Evolutionary conservation across 2,113 vertebrate genomes (phyloP), one percentile per base, ranked within the genome.

Genomic region (Rhizomys pruinosus): DNA sequence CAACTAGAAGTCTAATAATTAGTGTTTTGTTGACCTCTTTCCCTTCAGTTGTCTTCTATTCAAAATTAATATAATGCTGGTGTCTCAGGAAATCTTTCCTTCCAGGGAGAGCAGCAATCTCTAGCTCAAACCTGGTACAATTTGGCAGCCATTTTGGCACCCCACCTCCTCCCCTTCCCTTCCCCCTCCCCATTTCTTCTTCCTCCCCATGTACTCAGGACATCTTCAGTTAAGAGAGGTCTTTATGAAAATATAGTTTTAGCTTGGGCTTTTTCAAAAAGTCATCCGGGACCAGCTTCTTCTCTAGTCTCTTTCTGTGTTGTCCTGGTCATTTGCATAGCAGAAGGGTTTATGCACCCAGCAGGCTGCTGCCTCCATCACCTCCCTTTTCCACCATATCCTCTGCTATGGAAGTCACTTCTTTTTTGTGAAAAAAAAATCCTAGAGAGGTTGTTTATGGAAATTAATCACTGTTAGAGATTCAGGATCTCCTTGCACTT

Each of bases 51-150:
- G 22, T 68, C 1, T 59, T 72, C 90, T 29, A 74, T 89, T 92
- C 63, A 90, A n/a, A 96, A 84, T 76, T 29, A 90, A 1, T 42
- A 47, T 25, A n/a, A 81, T n/a, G n/a, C 32, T 71, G 78, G n/a
- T n/a, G n/a, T n/a, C n/a, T n/a, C n/a, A n/a, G n/a, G n/a, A n/a
- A n/a, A n/a, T n/a, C n/a, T n/a, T n/a, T n/a, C n/a, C n/a, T n/a
- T n/a, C n/a, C n/a, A n/a, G n/a, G n/a, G n/a, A n/a, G n/a, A n/a
- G n/a, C n/a, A n/a, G n/a, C n/a, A n/a, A n/a, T n/a, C n/a, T n/a
- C n/a, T n/a, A n/a, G n/a, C n/a, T n/a, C n/a, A n/a, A n/a, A n/a
- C n/a, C n/a, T n/a, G n/a, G n/a, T n/a, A n/a, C n/a, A n/a, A n/a
- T n/a, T n/a, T n/a, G n/a, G n/a, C n/a, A n/a, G n/a, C n/a, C n/a